Conservation (phyloP, 92 coral and sea anemone species). For the Ricordea florida region DNA sequence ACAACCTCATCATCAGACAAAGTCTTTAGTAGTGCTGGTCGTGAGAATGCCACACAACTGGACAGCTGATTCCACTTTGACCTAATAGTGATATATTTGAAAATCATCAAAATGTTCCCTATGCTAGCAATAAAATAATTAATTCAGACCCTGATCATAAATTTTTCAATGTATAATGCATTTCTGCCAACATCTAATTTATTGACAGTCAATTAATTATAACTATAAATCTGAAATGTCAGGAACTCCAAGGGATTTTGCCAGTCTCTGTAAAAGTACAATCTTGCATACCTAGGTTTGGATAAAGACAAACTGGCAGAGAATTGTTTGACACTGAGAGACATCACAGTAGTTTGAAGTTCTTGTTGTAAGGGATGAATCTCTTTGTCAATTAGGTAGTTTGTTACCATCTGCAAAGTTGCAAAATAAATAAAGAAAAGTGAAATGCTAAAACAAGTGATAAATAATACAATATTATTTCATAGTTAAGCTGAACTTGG, state of each 20-base stretch:
- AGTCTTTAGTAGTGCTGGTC: slow-evolving; percentile 3
- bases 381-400: slow-evolving; percentile 51
- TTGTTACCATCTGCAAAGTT: slow-evolving; percentile 49
- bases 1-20: slow-evolving; percentile 27
- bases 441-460: too few relatives aligned
- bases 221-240: too few relatives aligned
- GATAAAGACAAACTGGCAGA: slow-evolving; percentile 50
- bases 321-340: slow-evolving; percentile 32
- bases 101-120: not conserved
- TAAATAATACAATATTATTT: too few relatives aligned
- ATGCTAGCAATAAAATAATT: not conserved
- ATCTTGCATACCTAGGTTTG: slow-evolving; percentile 66
- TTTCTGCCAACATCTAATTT: too few relatives aligned
- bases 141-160: too few relatives aligned
- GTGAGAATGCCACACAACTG: slow-evolving; percentile 13
- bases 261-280: too few relatives aligned
- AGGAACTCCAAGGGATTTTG: too few relatives aligned
- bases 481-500: too few relatives aligned
- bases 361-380: slow-evolving; percentile 37
- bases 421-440: not conserved
- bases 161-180: too few relatives aligned
- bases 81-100: slow-evolving; percentile 14
- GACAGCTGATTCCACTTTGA: slow-evolving; percentile 46
- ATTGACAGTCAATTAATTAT: too few relatives aligned
- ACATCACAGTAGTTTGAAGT: slow-evolving; percentile 18